Evolutionary conservation across 2,797 vertebrate genomes (phyloP).

Genomic region (Argentina silus): DNA sequence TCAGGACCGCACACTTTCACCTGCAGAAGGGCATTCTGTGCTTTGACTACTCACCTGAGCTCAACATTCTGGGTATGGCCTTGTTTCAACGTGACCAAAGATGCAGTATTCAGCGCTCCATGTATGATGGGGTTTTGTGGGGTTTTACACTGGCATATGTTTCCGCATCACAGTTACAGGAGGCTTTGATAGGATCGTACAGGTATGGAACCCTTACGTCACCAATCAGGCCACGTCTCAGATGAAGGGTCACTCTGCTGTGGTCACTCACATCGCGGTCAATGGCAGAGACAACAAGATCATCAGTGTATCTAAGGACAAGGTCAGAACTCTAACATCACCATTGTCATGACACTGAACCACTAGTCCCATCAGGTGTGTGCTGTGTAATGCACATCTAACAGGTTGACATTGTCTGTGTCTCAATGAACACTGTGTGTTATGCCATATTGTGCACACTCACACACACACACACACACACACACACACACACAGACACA

Average conservation of each 20-base stretch:
- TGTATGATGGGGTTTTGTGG: background rate
- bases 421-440: too few species aligned
- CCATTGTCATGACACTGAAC: background rate
- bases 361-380: background rate
- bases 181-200: slow-evolving; percentile 58
- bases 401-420: too few species aligned
- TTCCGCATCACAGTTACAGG: slow-evolving; percentile 53
- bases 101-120: too few species aligned
- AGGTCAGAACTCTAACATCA: slow-evolving; percentile 48
- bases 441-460: too few species aligned
- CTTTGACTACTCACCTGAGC: slow-evolving; percentile 68
- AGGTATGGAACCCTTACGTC: slow-evolving; percentile 65
- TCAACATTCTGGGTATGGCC: slow-evolving; percentile 63
- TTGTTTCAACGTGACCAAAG: background rate
- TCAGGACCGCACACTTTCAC: slow-evolving; percentile 42
- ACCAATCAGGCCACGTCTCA: slow-evolving; percentile 56
- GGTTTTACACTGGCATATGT: too few species aligned
- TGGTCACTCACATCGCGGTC: slow-evolving; percentile 55
- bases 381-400: background rate
- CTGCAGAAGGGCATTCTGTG: slow-evolving; percentile 68
- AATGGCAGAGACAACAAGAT: slow-evolving; percentile 44
- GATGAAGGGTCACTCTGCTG: slow-evolving; percentile 65
- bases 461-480: too few species aligned
- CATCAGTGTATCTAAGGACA: slow-evolving; percentile 70
- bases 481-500: too few species aligned